A percentile compares a stretch with the other conserved stretches of the same genome.
Evolutionary conservation across 2,888 invertebrate species (phyloP).

Genomic region (Macrophya alboannulata): DNA sequence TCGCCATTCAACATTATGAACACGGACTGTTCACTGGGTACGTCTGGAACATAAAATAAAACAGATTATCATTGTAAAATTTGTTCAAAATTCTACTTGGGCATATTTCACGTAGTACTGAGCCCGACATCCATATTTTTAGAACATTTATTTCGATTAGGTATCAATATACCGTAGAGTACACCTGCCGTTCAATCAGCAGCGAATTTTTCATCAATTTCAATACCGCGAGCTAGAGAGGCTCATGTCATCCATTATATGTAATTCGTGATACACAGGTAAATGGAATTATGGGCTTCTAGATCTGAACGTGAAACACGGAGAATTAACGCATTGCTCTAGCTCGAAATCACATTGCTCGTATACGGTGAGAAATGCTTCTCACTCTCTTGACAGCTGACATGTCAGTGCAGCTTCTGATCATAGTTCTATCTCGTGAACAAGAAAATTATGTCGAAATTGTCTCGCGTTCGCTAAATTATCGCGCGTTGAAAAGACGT

Average conservation of each 20-base stretch:
- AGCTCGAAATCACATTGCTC: not conserved
- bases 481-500: not conserved
- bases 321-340: not conserved
- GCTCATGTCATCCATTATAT: not conserved
- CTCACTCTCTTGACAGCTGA: not conserved
- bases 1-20: slow-evolving; percentile 96
- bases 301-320: not conserved
- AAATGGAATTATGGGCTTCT: not conserved
- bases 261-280: not conserved
- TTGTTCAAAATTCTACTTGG: not conserved
- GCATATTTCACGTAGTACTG: not conserved
- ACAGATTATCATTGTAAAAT: slow-evolving; percentile 42
- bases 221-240: not conserved
- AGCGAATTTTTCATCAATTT: not conserved
- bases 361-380: not conserved
- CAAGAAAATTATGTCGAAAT: not conserved
- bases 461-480: not conserved
- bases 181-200: not conserved
- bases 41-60: slow-evolving; percentile 82
- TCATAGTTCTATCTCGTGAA: not conserved
- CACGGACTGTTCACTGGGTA: slow-evolving; percentile 91
- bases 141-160: not conserved
- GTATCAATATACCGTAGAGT: not conserved
- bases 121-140: slow-evolving; percentile 5
- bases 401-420: not conserved